Percentiles rank a stretch among this genome's conserved stretches.
Conservation (phyloP, 1,140 invertebrate genomes). For the Solenopsis fugax region DNA sequence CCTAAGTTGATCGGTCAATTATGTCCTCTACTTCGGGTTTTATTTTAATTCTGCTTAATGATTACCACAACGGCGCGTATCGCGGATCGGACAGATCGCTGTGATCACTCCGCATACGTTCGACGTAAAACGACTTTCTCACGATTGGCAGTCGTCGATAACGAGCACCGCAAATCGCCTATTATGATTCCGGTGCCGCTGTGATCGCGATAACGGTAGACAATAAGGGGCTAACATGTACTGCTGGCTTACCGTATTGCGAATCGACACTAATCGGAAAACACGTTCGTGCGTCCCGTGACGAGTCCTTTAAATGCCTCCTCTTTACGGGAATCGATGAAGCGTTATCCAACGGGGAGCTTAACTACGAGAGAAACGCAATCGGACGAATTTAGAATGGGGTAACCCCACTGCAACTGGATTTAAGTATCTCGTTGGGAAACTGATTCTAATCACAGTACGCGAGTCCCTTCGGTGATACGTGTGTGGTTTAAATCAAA, state of each 20-base stretch:
- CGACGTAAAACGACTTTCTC: slow-evolving; percentile 55
- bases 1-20: not conserved
- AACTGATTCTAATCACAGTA: slow-evolving; percentile 32
- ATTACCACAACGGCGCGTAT: not conserved
- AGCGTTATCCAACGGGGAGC: slow-evolving; percentile 2
- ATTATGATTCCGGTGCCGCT: slow-evolving; percentile 35
- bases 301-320: not conserved
- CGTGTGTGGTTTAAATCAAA: not conserved
- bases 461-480: not conserved
- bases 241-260: not conserved
- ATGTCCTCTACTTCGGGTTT: not conserved
- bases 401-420: not conserved
- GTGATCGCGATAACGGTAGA: slow-evolving; percentile 58
- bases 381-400: slow-evolving; percentile 19
- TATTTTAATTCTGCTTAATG: slow-evolving; percentile 17
- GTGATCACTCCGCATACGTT: slow-evolving; percentile 41
- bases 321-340: slow-evolving; percentile 36
- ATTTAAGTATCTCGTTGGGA: slow-evolving; percentile 11
- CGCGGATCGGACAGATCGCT: slow-evolving; percentile 7
- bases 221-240: slow-evolving; percentile 46
- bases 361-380: slow-evolving; percentile 33
- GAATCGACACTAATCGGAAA: slow-evolving; percentile 35
- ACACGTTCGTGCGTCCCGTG: slow-evolving; percentile 23
- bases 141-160: slow-evolving; percentile 64
- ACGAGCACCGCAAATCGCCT: slow-evolving; percentile 53